Percentiles rank a stretch among this genome's conserved stretches.
Conservation (phyloP, 2,113 vertebrate genomes). For the Caloenas nicobarica region DNA sequence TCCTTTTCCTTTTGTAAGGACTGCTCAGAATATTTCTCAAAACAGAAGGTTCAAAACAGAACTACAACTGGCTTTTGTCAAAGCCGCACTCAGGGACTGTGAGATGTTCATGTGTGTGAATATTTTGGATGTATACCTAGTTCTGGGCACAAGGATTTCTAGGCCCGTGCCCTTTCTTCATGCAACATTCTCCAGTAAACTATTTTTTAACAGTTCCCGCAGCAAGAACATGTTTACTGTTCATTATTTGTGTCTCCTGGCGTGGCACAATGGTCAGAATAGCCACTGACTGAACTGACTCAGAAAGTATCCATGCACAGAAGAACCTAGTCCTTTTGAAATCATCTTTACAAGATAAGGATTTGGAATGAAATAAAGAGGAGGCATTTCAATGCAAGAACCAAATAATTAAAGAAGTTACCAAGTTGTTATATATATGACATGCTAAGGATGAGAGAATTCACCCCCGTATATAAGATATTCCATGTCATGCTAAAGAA, state of each 20-base stretch:
- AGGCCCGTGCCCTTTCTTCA: neutral
- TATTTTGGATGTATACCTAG: neutral
- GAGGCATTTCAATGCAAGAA: neutral
- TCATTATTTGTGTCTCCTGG: neutral
- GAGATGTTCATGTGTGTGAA: neutral
- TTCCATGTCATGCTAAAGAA: neutral
- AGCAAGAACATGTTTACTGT: neutral
- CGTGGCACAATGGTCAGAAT: neutral
- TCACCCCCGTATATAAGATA: neutral
- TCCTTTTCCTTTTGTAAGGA: neutral
- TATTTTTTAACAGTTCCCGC: neutral
- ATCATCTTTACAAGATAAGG: neutral
- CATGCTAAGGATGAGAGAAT: neutral
- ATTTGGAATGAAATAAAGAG: neutral
- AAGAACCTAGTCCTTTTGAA: neutral
- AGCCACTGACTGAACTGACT: neutral
- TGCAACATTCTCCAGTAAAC: neutral
- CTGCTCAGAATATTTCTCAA: neutral
- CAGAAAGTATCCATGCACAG: neutral
- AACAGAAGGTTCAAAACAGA: neutral
- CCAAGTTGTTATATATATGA: fast-evolving
- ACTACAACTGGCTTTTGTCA: neutral
- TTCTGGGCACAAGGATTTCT: neutral
- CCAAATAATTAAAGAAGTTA: neutral
- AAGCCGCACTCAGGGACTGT: neutral